Conservation (phyloP, 1,140 invertebrate species). For the Heliconius himera region DNA sequence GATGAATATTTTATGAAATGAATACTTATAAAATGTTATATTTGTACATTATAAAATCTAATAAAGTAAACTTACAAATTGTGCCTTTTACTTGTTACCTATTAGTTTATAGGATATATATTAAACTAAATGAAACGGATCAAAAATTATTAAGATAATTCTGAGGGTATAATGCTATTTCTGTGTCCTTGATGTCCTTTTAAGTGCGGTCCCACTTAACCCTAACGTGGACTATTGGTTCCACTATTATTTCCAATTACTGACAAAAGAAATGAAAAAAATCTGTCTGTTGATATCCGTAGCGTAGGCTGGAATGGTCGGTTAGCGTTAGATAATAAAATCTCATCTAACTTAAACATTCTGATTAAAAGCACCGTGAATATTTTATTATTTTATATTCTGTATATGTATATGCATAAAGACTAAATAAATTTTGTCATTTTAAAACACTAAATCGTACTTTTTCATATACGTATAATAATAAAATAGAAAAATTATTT, state of each 20-base stretch:
- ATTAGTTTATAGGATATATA: too few species aligned
- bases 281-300: too few species aligned
- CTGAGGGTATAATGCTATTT: conserved; percentile 75
- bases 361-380: neutral
- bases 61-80: too few species aligned
- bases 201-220: conserved; percentile 67
- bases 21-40: too few species aligned
- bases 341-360: neutral
- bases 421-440: neutral
- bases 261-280: neutral
- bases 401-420: neutral
- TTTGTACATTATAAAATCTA: too few species aligned
- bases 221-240: conserved; percentile 51
- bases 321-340: neutral
- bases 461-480: too few species aligned
- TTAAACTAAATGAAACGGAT: too few species aligned
- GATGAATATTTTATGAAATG: too few species aligned
- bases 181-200: conserved; percentile 76
- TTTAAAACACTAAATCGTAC: neutral
- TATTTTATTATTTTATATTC: neutral
- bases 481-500: too few species aligned
- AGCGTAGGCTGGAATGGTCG: too few species aligned
- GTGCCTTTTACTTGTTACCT: too few species aligned
- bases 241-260: conserved; percentile 28
- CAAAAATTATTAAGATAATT: conserved; percentile 47